Evolutionary conservation across 2,888 invertebrate genomes (phyloP).

Genomic region (Taphrorychus bicolor): DNA sequence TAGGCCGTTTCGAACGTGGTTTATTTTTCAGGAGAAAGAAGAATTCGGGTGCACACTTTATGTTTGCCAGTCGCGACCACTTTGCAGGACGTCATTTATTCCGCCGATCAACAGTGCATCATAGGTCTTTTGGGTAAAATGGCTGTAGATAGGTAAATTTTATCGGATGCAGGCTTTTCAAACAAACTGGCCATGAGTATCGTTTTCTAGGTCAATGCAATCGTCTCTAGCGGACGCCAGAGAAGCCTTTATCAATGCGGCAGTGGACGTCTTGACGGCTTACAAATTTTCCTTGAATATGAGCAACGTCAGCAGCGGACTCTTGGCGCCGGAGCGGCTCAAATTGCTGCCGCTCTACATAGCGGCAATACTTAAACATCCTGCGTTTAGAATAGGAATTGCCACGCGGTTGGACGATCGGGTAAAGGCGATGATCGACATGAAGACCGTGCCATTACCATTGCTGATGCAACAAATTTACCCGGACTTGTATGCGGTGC

Average conservation of each 20-base stretch:
- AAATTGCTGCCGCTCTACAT: slow-evolving; percentile 88
- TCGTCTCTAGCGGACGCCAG: slow-evolving; percentile 91
- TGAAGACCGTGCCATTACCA: slow-evolving; percentile 86
- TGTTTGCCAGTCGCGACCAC: slow-evolving; percentile 90
- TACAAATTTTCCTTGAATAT: slow-evolving; percentile 73
- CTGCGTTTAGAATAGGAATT: slow-evolving; percentile 88
- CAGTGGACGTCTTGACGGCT: slow-evolving; percentile 84
- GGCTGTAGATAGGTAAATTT: slow-evolving; percentile 86
- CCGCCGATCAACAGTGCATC: slow-evolving; percentile 94
- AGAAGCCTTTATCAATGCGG: slow-evolving; percentile 96
- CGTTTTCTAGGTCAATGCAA: slow-evolving; percentile 70
- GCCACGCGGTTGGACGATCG: slow-evolving; percentile 93
- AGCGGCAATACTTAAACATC: slow-evolving; percentile 86
- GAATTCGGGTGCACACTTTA: slow-evolving; percentile 97
- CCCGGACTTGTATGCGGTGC: slow-evolving; percentile 91
- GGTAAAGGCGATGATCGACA: slow-evolving; percentile 89
- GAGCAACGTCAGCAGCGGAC: slow-evolving; percentile 66
- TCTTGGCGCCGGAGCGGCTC: slow-evolving; percentile 80
- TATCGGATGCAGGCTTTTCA: background rate
- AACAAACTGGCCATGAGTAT: too few species aligned
- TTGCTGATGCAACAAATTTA: slow-evolving; percentile 85
- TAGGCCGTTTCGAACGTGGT: too few species aligned
- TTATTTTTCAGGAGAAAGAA: slow-evolving; percentile 68
- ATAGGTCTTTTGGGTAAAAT: slow-evolving; percentile 93
- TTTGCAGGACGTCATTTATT: slow-evolving; percentile 83